Evolutionary conservation across 2,888 invertebrate species (phyloP), one percentile per base, ranked within the genome.

Genomic region (Nycteola revayana): DNA sequence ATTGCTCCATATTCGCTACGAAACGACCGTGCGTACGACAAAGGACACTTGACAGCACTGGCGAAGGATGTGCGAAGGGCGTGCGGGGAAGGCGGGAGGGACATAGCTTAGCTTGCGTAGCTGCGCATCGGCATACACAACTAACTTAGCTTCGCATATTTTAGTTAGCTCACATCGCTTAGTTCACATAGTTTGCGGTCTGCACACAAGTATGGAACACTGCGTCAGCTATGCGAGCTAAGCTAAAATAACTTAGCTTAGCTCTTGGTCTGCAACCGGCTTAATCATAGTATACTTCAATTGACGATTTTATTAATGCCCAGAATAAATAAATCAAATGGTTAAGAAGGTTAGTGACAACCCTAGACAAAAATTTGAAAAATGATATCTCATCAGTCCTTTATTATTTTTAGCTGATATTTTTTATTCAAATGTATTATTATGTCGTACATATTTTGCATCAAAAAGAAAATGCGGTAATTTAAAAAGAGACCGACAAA

Each of bases 91-190:
- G 29, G 36, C 43, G 42, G 47, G 47, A 41, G 38, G 38, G 44
- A 25, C 41, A 25, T 37, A 42, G 39, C 36, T 38, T 44, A 46
- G 53, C 46, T 50, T 42, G 36, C 22, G 45, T 42, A 42, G 44
- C 42, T 45, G 42, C 44, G 40, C 45, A 46, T 49, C 41, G 42
- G 46, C 36, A 49, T 18, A 18, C 18, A 43, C 46, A 44, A 44
- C 46, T 50, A 31, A 31, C 36, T 20, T 34, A 33, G 29, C 38
- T 35, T 45, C 30, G 39, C 46, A 43, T 49, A 43, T 43, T 49
- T 49, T 45, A 42, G 42, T 44, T 39, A 42, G 45, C 42, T 49
- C 36, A 45, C 41, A 41, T 41, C 36, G 40, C 36, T 41, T 35
- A 36, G 42, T 35, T 35, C 10, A 22, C 35, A 37, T 42, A 40